Evolutionary conservation across 2,113 vertebrate species (phyloP), one percentile per base, ranked within the genome.

Genomic region (Girardinichthys multiradiatus): DNA sequence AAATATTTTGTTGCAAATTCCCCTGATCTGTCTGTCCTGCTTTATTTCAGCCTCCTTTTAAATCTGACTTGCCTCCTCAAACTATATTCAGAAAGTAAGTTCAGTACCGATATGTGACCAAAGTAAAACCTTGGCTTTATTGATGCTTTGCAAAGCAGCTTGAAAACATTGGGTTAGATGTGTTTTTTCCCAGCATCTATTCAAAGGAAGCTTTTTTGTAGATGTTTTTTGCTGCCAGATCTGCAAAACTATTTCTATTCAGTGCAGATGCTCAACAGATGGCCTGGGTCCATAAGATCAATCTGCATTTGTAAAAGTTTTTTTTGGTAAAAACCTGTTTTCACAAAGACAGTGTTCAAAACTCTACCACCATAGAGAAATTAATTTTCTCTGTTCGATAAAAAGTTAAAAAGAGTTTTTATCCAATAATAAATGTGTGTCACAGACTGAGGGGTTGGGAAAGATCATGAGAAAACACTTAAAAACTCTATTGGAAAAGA

Each of bases 201-300:
- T 64, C 59, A 77, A 62, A 73, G 72, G 81, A 26, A 48, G 59
- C 68, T 77, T 76, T 76, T 75, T 62, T 82, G 64, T 64, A 15
- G 74, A 12, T 62, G 31, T 67, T 67, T 80, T 31, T 61, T 60
- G 13, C 45, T 3, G 12, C 51, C 51, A 71, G 39, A 76, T 70
- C 57, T 70, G 75, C 73, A 79, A 66, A 86, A 68, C 13, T 10
- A 14, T 59, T 74, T 83, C 67, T 63, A 68, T 62, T 68, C 71
- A 15, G 68, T 76, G 31, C 78, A 85, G 74, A 73, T 80, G 72
- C 73, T 81, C 75, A 81, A 80, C 48, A 54, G 48, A n/a, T 54
- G 48, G 48, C 48, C 21, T 54, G 19, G 17, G 48, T 21, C 21
- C 9, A 19, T 54, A 54, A 54, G 21, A 54, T n/a, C 48, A 54